phyloP scores from a whole-genome alignment of 2,888 invertebrate species.

The Agrypnus murinus region DNA sequence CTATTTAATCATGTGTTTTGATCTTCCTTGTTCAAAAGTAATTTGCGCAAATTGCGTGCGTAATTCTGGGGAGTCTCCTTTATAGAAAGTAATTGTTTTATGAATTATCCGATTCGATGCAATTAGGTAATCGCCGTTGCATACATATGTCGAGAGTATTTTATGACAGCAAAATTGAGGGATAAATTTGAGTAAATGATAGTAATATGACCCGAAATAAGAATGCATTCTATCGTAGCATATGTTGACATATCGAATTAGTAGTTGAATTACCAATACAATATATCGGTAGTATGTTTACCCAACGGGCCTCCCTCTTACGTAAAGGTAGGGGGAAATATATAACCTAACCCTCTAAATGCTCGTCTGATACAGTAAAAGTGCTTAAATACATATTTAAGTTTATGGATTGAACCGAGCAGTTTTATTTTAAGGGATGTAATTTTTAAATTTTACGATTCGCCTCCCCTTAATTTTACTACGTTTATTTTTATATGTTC shows the following conservation, averaged over 20 bases:
- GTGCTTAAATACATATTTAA: constrained; percentile 60
- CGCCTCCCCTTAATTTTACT: constrained; percentile 61
- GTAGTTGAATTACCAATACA: constrained; percentile 57
- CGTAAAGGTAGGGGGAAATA: constrained; percentile 57
- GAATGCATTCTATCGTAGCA: constrained; percentile 58
- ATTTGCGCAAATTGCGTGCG: constrained; percentile 29
- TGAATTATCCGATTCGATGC: constrained; percentile 35
- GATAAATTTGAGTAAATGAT: constrained; percentile 57
- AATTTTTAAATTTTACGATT: constrained; percentile 65
- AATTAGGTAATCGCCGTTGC: constrained; percentile 40
- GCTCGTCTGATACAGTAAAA: constrained; percentile 61
- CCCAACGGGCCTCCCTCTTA: constrained; percentile 55
- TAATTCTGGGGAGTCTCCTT: constrained; percentile 12
- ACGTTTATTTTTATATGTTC: constrained; percentile 63
- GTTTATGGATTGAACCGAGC: constrained; percentile 62
- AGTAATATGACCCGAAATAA: constrained; percentile 56
- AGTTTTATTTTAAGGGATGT: constrained; percentile 59
- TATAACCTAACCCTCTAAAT: constrained; percentile 55
- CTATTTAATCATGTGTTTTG: constrained; percentile 31
- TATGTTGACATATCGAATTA: constrained; percentile 66
- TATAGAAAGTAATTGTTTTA: constrained; percentile 41
- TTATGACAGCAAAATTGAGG: constrained; percentile 51
- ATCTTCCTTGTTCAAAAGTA: constrained; percentile 34
- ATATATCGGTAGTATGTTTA: constrained; percentile 56
- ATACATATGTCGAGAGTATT: constrained; percentile 52